phyloP scores from a whole-genome alignment of 2,113 vertebrate species.

The Fregata magnificens region DNA sequence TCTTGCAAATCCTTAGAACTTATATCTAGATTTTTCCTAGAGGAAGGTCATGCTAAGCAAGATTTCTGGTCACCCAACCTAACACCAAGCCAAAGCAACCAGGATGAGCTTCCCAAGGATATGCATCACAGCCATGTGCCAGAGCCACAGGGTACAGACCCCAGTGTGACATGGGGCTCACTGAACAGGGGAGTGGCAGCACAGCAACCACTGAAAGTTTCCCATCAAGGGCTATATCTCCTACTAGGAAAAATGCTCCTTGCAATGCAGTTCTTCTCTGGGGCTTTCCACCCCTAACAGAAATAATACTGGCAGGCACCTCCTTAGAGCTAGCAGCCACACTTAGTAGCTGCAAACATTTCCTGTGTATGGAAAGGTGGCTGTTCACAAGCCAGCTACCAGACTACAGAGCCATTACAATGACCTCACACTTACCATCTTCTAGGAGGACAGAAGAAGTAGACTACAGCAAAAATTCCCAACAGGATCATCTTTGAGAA shows the following conservation, averaged over 20 bases:
- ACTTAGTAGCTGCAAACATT: rapidly evolving
- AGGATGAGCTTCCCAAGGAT: neutral
- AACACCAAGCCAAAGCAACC: neutral
- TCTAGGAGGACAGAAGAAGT: rapidly evolving
- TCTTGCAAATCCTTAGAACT: neutral
- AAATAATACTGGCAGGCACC: rapidly evolving
- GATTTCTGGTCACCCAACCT: rapidly evolving
- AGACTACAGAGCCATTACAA: rapidly evolving
- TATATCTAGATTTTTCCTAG: no score
- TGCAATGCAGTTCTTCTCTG: neutral
- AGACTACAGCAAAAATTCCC: neutral
- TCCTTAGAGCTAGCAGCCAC: neutral
- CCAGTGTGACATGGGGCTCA: rapidly evolving
- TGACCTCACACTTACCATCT: rapidly evolving
- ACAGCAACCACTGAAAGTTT: rapidly evolving
- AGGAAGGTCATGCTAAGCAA: neutral
- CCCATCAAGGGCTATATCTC: rapidly evolving
- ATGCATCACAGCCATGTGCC: rapidly evolving
- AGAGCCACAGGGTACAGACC: neutral
- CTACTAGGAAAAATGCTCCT: rapidly evolving
- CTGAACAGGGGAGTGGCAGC: neutral
- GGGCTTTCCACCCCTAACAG: no score
- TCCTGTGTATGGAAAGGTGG: rapidly evolving
- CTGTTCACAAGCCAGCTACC: no score
- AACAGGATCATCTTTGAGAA: rapidly evolving